Evolutionary conservation across 2,113 vertebrate species (phyloP).

Genomic region (Siphamia tubifer): DNA sequence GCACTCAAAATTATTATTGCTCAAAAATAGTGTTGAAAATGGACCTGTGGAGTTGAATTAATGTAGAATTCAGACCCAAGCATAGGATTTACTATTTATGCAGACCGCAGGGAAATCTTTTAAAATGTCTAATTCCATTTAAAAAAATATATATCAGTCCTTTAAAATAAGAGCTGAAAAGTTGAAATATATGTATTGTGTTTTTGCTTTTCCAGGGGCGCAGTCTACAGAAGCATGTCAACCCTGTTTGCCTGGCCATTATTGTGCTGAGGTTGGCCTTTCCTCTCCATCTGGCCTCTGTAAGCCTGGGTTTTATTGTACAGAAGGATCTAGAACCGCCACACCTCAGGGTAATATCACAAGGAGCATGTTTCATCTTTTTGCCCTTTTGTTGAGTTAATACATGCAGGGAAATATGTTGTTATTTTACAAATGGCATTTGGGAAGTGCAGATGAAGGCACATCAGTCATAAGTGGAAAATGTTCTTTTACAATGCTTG

Average conservation of each 20-base stretch:
- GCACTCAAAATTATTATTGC: too few species aligned
- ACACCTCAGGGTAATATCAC: slow-evolving; percentile 63
- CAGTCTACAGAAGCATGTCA: slow-evolving; percentile 68
- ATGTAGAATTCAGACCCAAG: too few species aligned
- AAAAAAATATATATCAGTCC: too few species aligned
- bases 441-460: not conserved
- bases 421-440: slow-evolving; percentile 1
- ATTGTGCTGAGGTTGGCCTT: slow-evolving; percentile 78
- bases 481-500: not conserved
- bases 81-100: too few species aligned
- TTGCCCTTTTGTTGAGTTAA: not conserved
- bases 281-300: slow-evolving; percentile 80
- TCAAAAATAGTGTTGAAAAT: too few species aligned
- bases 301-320: slow-evolving; percentile 82
- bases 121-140: too few species aligned
- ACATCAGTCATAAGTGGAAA: not conserved
- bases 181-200: not conserved
- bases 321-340: slow-evolving; percentile 71
- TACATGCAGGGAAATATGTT: not conserved
- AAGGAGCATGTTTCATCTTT: slow-evolving; percentile 33
- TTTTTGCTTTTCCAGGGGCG: slow-evolving; percentile 59
- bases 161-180: too few species aligned
- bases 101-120: too few species aligned
- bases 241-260: slow-evolving; percentile 73
- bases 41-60: too few species aligned